A percentile compares a stretch with the other conserved stretches of the same genome.
Conservation (phyloP, 2,888 invertebrate genomes). For the Phytoseiulus persimilis region DNA sequence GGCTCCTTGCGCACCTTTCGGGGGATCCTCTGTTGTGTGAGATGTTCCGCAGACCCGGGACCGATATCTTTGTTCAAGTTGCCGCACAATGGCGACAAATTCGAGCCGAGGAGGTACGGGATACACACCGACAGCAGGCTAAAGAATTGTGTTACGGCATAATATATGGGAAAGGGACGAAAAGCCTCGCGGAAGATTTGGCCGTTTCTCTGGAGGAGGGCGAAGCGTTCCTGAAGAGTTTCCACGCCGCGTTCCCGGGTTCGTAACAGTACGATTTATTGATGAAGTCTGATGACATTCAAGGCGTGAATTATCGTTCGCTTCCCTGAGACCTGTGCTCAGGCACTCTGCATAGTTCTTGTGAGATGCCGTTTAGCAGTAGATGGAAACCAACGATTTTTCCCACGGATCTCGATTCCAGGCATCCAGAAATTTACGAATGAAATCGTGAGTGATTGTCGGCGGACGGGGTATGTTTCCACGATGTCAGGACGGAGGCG, state of each 20-base stretch:
- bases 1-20: constrained; percentile 83
- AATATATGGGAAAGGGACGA: constrained; percentile 89
- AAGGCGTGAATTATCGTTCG: too few relatives aligned
- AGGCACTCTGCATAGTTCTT: too few relatives aligned
- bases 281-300: too few relatives aligned
- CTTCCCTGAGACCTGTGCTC: too few relatives aligned
- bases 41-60: constrained; percentile 53
- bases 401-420: too few relatives aligned
- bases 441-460: constrained; percentile 59
- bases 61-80: constrained; percentile 74
- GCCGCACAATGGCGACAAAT: constrained; percentile 75
- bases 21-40: constrained; percentile 62
- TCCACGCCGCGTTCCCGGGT: constrained; percentile 71
- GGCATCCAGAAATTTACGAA: constrained; percentile 60
- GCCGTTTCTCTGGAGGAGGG: constrained; percentile 71
- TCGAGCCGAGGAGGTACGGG: constrained; percentile 61
- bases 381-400: too few relatives aligned
- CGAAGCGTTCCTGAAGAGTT: constrained; percentile 55
- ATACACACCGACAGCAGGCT: constrained; percentile 70
- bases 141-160: constrained; percentile 88
- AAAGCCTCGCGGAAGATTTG: constrained; percentile 68
- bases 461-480: constrained; percentile 66
- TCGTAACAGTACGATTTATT: constrained; percentile 46
- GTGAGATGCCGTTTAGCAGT: too few relatives aligned
- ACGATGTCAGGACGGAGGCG: constrained; percentile 72